phyloP scores from a whole-genome alignment of 2,888 invertebrate genomes.

The Ganaspis brasiliensis region DNA sequence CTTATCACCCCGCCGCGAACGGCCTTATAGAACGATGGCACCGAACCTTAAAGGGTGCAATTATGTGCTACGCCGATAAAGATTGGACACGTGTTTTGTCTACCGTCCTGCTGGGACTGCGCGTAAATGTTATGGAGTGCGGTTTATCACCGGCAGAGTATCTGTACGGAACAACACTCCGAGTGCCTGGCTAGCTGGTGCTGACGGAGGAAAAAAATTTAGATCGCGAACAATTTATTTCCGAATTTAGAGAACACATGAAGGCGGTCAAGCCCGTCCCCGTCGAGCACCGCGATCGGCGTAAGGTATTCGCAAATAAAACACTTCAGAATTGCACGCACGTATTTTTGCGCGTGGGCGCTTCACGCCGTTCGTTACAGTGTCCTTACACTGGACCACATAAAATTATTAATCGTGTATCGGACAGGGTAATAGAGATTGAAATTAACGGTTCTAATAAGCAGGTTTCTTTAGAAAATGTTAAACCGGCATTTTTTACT shows the following conservation, averaged over 20 bases:
- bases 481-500: background rate
- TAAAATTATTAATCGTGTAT: background rate
- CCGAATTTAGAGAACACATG: background rate
- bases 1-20: conserved; percentile 54
- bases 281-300: background rate
- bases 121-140: background rate
- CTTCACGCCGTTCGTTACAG: background rate
- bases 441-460: background rate
- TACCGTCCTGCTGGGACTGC: background rate
- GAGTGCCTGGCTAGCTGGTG: background rate
- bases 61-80: conserved; percentile 35
- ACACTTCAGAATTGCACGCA: background rate
- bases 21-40: conserved; percentile 58
- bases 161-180: background rate
- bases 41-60: conserved; percentile 35
- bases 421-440: background rate
- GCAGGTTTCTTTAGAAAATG: background rate
- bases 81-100: background rate
- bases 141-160: background rate
- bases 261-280: background rate
- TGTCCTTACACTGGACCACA: background rate
- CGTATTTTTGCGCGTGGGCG: background rate
- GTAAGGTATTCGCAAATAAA: background rate
- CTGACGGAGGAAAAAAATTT: background rate
- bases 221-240: background rate